Evolutionary conservation across 2,888 invertebrate species (phyloP).

Genomic region (Amphipyra tragopoginis): DNA sequence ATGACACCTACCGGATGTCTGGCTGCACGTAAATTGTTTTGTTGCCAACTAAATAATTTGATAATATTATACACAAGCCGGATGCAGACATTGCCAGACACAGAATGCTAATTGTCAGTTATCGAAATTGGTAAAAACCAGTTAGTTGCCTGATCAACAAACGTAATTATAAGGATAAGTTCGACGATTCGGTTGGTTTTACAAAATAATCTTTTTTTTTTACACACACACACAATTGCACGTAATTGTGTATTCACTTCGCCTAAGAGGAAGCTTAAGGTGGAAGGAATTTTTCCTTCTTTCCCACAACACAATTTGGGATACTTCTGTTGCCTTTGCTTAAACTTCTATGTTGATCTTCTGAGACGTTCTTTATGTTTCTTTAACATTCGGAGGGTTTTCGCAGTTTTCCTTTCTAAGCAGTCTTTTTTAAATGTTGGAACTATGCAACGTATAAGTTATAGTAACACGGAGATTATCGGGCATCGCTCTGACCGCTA

Average conservation of each 20-base stretch:
- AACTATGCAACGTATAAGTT: background rate
- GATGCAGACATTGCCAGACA: slow-evolving; percentile 46
- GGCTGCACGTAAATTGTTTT: slow-evolving; percentile 58
- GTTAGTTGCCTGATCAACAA: slow-evolving; percentile 39
- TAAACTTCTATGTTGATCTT: slow-evolving; percentile 13
- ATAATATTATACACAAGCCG: slow-evolving; percentile 53
- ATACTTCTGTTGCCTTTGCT: slow-evolving; percentile 13
- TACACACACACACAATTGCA: background rate
- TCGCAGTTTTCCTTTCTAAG: background rate
- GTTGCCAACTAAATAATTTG: slow-evolving; percentile 52
- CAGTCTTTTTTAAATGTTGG: background rate
- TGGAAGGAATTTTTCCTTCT: slow-evolving; percentile 9
- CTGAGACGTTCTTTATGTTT: no score
- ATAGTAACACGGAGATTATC: slow-evolving; percentile 57
- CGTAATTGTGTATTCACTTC: background rate
- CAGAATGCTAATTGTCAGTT: slow-evolving; percentile 58
- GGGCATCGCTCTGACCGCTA: slow-evolving; percentile 67
- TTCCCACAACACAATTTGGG: slow-evolving; percentile 13
- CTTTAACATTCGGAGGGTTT: background rate
- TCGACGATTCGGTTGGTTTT: slow-evolving; percentile 26
- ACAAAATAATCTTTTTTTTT: slow-evolving; percentile 18
- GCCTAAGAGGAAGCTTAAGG: slow-evolving; percentile 14
- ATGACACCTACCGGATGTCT: slow-evolving; percentile 67
- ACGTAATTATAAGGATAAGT: slow-evolving; percentile 48
- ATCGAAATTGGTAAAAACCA: slow-evolving; percentile 61